A percentile compares a stretch with the other conserved stretches of the same genome.
These are phyloP conservation scores for Parascotia fuliginaria DNA, from an alignment of 2,888 invertebrate species.

Conservation along the genomic window DNA sequence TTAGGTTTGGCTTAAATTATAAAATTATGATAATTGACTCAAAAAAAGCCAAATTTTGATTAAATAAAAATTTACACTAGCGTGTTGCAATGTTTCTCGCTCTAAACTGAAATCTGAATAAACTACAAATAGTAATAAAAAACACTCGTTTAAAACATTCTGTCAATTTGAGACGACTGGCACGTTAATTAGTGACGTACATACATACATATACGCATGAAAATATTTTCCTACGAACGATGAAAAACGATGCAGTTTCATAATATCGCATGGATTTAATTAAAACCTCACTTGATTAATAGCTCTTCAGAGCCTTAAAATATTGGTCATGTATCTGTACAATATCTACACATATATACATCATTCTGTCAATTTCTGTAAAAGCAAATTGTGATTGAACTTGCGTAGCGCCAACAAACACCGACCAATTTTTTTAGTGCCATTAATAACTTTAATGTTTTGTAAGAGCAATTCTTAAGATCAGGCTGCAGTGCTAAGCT, in stretches of 20 bases:
- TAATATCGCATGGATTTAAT: constrained; percentile 44
- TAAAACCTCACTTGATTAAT: constrained; percentile 51
- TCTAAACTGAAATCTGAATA: not conserved
- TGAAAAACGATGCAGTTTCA: constrained; percentile 36
- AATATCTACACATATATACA: constrained; percentile 16
- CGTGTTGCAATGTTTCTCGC: too few species aligned
- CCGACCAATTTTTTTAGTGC: too few species aligned
- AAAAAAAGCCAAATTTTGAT: too few species aligned
- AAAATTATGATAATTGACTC: too few species aligned
- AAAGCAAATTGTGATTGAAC: constrained; percentile 1
- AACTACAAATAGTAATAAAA: not conserved
- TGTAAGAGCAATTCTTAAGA: too few species aligned
- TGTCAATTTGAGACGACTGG: not conserved
- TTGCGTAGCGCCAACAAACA: not conserved
- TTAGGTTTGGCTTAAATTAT: too few species aligned
- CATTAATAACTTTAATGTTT: too few species aligned
- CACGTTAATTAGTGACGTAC: constrained; percentile 24
- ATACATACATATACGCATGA: constrained; percentile 15
- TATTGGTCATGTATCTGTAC: constrained; percentile 38
- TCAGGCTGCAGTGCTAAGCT: too few species aligned
- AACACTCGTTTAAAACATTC: not conserved
- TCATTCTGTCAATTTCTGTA: constrained; percentile 18
- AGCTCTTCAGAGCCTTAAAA: constrained; percentile 41
- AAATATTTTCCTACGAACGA: constrained; percentile 22
- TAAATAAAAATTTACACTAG: too few species aligned